A percentile compares a stretch with the other conserved stretches of the same genome.
Evolutionary conservation across 2,797 vertebrate species (phyloP).

Genomic region (Catostomus latipinnis): DNA sequence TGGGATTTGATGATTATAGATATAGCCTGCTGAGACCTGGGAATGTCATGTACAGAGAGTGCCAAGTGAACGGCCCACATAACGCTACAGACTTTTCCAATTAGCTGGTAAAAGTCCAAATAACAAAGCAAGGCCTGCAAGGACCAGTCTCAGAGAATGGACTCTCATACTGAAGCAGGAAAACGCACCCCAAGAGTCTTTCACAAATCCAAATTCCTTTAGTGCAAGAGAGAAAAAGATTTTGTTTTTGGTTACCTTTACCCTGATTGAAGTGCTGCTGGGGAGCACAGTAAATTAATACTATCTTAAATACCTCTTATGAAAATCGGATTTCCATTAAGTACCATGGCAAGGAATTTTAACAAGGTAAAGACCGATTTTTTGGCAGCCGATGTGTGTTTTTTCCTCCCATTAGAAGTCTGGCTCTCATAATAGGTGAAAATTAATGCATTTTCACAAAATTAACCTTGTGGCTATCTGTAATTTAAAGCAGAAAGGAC

Average conservation of each 20-base stretch:
- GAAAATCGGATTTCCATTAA: slow-evolving; percentile 78
- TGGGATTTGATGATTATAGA: slow-evolving; percentile 23
- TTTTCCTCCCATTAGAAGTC: slow-evolving; percentile 56
- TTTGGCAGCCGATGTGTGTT: slow-evolving; percentile 60
- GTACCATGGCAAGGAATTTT: slow-evolving; percentile 72
- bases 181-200: not conserved
- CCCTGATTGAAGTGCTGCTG: slow-evolving; percentile 19
- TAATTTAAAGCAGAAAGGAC: slow-evolving; percentile 47
- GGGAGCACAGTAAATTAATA: slow-evolving; percentile 65
- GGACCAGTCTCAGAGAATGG: slow-evolving; percentile 41
- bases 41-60: slow-evolving; percentile 37
- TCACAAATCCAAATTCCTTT: slow-evolving; percentile 1
- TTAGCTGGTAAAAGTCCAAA: slow-evolving; percentile 62
- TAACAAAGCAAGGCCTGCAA: slow-evolving; percentile 43
- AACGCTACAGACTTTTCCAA: slow-evolving; percentile 65
- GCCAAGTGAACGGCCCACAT: not conserved
- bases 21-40: slow-evolving; percentile 24
- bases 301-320: slow-evolving; percentile 68
- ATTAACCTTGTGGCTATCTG: slow-evolving; percentile 44
- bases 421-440: slow-evolving; percentile 45
- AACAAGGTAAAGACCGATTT: slow-evolving; percentile 67
- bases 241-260: slow-evolving; percentile 19
- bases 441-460: slow-evolving; percentile 58
- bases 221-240: not conserved
- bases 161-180: slow-evolving; percentile 30